Evolutionary conservation across 2,113 vertebrate genomes (phyloP), one percentile per base, ranked within the genome.

Genomic region (Amblyopsis rosae): DNA sequence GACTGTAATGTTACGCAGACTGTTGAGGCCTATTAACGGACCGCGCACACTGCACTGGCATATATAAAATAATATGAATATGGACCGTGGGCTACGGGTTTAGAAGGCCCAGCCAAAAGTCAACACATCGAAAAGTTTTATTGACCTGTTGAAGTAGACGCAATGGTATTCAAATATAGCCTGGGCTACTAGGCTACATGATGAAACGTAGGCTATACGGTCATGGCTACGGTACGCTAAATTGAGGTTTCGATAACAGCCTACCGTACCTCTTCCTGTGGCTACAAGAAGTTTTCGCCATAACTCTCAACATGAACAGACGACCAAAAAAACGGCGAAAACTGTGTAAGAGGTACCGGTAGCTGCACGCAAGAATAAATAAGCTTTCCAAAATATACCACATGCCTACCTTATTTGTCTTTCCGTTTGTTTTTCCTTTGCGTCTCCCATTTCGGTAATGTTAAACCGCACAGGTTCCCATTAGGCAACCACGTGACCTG

Each of bases 401-500:
- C 9, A 58, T 12, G 3, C 65, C 56, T 73, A 87, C 88, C 88
- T 88, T 69, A 47, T 12, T 50, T 41, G 70, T 60, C 55, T 72
- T 32, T 35, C 33, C 16, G 11, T 1, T 73, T 55, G 3, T 56
- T 58, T 41, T 69, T 13, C 66, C 70, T 58, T 54, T 8, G 35
- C 35, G 35, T 41, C 67, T 76, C 75, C 50, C 56, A 67, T 80
- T 69, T 64, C 74, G 41, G 59, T 50, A 80, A 81, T 62, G 47
- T 69, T 62, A 81, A 16, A 70, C 77, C 73, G 49, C 56, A 32
- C 56, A 83, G 78, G 82, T 82, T 75, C 79, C 72, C 33, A 63
- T 54, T 49, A 0, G 64, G 54, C 0, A 1, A 58, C 69, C 86
- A 89, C 80, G 87, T 86, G 86, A 88, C 80, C 73, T 64, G 83